Conservation (phyloP, 1,140 invertebrate genomes). For the Alviniconcha marisindica region DNA sequence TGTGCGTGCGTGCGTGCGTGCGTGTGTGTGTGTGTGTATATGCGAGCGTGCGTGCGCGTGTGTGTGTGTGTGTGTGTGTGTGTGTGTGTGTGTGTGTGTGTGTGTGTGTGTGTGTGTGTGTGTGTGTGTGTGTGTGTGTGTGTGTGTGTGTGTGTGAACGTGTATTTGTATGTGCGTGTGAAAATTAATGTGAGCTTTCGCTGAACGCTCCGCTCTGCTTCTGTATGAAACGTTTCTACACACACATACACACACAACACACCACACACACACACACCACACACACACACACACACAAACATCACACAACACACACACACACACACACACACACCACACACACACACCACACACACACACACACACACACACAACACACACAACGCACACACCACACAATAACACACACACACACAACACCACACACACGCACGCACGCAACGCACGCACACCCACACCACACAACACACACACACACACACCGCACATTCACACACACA, state of each 20-base stretch:
- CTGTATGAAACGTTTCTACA: background rate
- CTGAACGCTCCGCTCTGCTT: background rate
- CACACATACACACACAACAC: background rate
- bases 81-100: constrained; percentile 26
- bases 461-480: background rate
- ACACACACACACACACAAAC: background rate
- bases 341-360: background rate
- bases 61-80: constrained; percentile 4
- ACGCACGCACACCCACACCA: background rate
- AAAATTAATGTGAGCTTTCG: background rate
- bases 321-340: background rate
- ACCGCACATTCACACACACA: background rate
- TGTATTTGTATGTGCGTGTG: constrained; percentile 20
- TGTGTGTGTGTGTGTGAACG: background rate
- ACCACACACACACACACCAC: background rate
- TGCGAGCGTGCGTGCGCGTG: background rate
- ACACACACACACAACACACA: background rate
- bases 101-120: constrained; percentile 20
- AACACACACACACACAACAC: background rate
- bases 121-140: constrained; percentile 28
- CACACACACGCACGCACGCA: background rate
- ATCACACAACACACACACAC: background rate
- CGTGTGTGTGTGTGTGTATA: background rate
- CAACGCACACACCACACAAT: too few relatives aligned
- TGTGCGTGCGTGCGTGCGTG: background rate